Conservation (phyloP, 2,888 invertebrate genomes). For the Nemotelus pantherinus region DNA sequence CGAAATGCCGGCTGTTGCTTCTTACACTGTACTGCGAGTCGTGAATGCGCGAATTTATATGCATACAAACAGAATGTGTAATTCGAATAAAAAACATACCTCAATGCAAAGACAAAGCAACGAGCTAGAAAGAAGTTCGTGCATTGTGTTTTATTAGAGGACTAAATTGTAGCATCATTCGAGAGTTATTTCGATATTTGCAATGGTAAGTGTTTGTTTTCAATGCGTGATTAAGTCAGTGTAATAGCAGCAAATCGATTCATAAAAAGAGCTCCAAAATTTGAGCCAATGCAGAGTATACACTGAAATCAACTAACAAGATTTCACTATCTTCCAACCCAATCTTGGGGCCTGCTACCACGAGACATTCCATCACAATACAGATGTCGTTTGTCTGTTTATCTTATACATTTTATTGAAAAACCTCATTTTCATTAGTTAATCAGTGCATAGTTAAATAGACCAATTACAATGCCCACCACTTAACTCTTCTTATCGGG, state of each 20-base stretch:
- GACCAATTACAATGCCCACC: conserved; percentile 35
- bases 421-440: conserved; percentile 21
- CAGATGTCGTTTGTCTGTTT: not conserved
- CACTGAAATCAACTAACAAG: no score
- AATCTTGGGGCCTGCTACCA: no score
- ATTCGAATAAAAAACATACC: not conserved
- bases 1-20: conserved; percentile 30
- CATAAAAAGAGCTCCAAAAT: no score
- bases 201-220: no score
- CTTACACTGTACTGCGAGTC: conserved; percentile 1
- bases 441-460: conserved; percentile 37
- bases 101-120: not conserved
- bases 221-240: no score
- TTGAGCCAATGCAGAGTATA: no score
- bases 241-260: no score
- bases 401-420: not conserved
- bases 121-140: no score
- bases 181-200: no score
- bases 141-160: no score
- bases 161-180: no score
- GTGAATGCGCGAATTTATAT: conserved; percentile 25
- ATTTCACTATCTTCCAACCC: no score
- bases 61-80: not conserved
- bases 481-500: conserved; percentile 40
- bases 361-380: not conserved